Evolutionary conservation across 2,888 invertebrate species (phyloP), one percentile per base, ranked within the genome.

Genomic region (Anoplius nigerrimus): DNA sequence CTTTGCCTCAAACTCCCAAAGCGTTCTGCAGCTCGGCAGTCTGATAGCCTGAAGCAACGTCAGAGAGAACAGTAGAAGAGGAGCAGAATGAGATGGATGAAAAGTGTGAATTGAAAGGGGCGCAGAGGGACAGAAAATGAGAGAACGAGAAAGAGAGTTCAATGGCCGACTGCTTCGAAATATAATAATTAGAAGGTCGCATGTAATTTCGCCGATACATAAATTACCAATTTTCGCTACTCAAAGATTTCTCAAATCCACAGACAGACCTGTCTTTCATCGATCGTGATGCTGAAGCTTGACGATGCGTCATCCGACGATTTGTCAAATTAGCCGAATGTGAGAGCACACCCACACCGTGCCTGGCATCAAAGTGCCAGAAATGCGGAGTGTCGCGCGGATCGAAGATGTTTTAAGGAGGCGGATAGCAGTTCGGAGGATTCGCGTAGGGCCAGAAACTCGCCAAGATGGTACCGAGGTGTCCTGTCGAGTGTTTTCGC

Each of bases 401-500:
- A 76, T 76, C 74, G 74, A 74, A 72, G 72, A 60, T 78, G 76
- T 78, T 78, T 78, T 71, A 74, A 76, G 71, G 71, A 74, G 66
- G 69, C 76, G 74, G 72, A 78, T 76, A 72, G 66, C 58, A 66
- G 74, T 71, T 66, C 57, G 61, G 48, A 53, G 62, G 69, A 72
- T 72, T 78, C 71, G 61, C 22, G 48, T 54, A 79, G 80, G 76
- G 72, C 73, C 76, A 70, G 75, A 76, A 76, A 82, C 78, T 81
- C 77, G 78, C 82, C 79, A 82, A 86, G 85, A 83, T 85, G 83
- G 84, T 83, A 81, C 70, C 74, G 80, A 84, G 86, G 85, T 88
- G 88, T 88, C 85, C 84, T 69, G 64, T 87, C 81, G 86, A 89
- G 88, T 89, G 88, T 89, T 89, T 88, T 85, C 75, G 83, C 87